Base-by-base conservation (phyloP, 1,140 invertebrate species). In the Lasaia peninsularis region DNA sequence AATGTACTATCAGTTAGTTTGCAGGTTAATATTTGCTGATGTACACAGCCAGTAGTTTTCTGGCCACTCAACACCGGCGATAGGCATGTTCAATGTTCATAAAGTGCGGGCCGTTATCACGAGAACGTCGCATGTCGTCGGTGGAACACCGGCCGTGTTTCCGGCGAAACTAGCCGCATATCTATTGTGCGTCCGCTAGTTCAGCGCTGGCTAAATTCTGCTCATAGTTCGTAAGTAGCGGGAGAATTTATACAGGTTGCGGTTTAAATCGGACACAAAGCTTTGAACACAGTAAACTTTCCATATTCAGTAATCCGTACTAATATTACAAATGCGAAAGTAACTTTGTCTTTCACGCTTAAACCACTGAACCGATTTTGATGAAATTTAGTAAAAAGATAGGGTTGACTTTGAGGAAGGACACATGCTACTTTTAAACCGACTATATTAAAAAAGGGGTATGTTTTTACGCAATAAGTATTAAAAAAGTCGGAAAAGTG, bases 121-220 rank as follows among this genome's bases (percentile, higher is more conserved):
- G 11, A 48, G 40, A 48, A 20, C 20, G 40, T 21, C 18, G 40
- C 11, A 48, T 48, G 40, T 48, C n/a, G 16, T 48, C 37, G 14
- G 5, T 44, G 9, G 37, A 21, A 48, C 20, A 18, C 40, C 18
- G 40, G 40, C 18, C n/a, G 9, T 10, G 40, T 44, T 44, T 44
- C 40, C 40, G 40, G 40, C 9, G 16, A 44, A 44, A 44, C 40
- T 11, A 44, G 18, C 40, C 16, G 40, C 40, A 21, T 20, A 44
- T 44, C 14, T 44, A 44, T 44, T 44, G 40, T 44, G 18, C 40
- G 40, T 44, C 11, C 40, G 20, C 40, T 11, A 48, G 40, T 48
- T 21, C 11, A 48, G 40, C 18, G 18, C 11, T 2, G 20, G 40
- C 2, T 5, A 48, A 48, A 48, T 48, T 48, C n/a, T 21, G 40